Evolutionary conservation across 2,797 vertebrate genomes (phyloP).

Genomic region (Peromyscus eremicus): DNA sequence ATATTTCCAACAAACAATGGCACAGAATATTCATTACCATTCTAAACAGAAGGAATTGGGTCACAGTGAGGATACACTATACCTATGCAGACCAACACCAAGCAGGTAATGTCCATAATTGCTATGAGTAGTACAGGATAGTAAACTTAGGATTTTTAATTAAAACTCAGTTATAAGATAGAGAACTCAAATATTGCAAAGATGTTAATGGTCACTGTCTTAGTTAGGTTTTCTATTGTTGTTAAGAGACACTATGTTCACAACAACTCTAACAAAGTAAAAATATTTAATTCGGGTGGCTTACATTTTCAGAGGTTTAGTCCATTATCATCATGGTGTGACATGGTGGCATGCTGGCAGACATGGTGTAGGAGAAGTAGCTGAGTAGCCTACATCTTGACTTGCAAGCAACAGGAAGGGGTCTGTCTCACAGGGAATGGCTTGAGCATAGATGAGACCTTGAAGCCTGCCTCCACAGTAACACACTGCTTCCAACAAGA

Average conservation of each 20-base stretch:
- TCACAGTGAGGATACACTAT: neutral
- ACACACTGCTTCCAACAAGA: neutral
- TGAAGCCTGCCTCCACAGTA: neutral
- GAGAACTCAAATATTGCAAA: neutral
- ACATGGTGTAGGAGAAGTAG: neutral
- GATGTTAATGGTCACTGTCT: neutral
- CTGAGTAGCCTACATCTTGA: neutral
- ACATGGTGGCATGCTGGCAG: neutral
- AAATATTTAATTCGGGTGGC: neutral
- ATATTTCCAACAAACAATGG: neutral
- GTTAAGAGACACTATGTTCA: neutral
- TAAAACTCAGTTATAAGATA: neutral
- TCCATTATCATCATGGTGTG: neutral
- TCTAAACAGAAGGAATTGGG: neutral
- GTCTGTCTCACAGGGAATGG: neutral
- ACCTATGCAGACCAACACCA: neutral
- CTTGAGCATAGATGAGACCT: neutral
- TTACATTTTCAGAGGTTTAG: neutral
- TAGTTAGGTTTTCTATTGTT: neutral
- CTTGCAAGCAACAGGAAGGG: neutral
- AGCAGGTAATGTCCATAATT: neutral
- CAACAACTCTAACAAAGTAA: neutral
- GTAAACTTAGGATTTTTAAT: neutral
- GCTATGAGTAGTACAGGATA: neutral
- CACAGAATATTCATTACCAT: neutral